Conservation (phyloP, 2,113 vertebrate genomes). For the Coptodon rendalli region DNA sequence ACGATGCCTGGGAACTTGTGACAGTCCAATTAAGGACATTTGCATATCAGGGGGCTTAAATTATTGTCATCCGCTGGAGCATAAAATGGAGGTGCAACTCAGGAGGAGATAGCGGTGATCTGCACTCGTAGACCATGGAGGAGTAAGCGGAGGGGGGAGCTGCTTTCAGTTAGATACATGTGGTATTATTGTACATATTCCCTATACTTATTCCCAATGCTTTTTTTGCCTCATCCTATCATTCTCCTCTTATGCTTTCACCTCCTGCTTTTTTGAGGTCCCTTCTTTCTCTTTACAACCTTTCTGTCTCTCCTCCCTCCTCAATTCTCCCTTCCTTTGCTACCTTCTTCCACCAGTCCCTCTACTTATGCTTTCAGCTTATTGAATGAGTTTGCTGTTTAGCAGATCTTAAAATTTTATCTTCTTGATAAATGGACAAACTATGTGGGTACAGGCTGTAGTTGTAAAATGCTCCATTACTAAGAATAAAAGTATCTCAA, state of each 20-base stretch:
- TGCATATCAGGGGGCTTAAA: slow-evolving; percentile 64
- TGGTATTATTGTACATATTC: background rate
- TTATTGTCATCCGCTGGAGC: slow-evolving; percentile 64
- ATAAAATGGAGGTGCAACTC: slow-evolving; percentile 59
- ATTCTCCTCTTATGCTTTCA: background rate
- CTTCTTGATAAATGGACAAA: background rate
- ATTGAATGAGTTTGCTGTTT: background rate
- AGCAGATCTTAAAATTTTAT: slow-evolving; percentile 9
- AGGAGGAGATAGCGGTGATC: slow-evolving; percentile 32
- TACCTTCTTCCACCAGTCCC: background rate
- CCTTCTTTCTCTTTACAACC: background rate
- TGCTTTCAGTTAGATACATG: background rate
- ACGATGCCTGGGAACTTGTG: slow-evolving; percentile 55
- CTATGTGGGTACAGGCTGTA: background rate
- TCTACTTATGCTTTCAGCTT: background rate
- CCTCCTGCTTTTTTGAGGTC: background rate
- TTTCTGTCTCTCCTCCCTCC: background rate
- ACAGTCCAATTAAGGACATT: slow-evolving; percentile 71
- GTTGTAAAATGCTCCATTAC: slow-evolving; percentile 35
- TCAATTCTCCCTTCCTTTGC: background rate
- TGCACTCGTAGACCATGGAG: background rate
- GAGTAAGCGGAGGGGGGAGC: background rate
- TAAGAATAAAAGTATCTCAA: background rate
- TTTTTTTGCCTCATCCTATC: background rate
- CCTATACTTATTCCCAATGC: background rate